Percentiles rank a stretch among this genome's conserved stretches.
phyloP scores from a whole-genome alignment of 1,140 invertebrate genomes.

The Habropoda laboriosa region DNA sequence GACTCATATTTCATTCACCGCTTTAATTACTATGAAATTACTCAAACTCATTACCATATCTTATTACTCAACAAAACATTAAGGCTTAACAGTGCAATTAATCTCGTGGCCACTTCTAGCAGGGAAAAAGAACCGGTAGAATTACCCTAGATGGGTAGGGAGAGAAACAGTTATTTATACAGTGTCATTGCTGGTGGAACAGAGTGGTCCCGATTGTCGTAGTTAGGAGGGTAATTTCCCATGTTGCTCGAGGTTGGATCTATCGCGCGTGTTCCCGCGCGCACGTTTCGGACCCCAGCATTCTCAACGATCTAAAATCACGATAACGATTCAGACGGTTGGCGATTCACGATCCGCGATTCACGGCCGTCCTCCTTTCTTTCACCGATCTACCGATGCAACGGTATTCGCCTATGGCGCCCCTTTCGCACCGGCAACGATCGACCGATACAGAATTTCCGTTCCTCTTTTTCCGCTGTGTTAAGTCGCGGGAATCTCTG shows the following conservation, averaged over 20 bases:
- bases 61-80: too few species aligned
- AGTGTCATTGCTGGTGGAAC: neutral
- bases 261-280: constrained; percentile 26
- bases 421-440: constrained; percentile 17
- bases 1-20: too few species aligned
- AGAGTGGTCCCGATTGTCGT: neutral
- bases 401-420: constrained; percentile 49
- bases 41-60: too few species aligned
- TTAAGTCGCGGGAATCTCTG: constrained; percentile 6
- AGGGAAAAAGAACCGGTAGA: too few species aligned
- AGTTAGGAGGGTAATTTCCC: neutral
- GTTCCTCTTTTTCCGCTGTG: constrained; percentile 10
- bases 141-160: too few species aligned
- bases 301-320: constrained; percentile 52
- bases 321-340: constrained; percentile 39
- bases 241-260: constrained; percentile 19
- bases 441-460: constrained; percentile 27
- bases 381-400: constrained; percentile 48
- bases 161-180: neutral
- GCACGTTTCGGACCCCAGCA: constrained; percentile 41
- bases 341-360: constrained; percentile 54
- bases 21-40: too few species aligned
- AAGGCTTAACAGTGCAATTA: too few species aligned
- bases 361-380: constrained; percentile 51
- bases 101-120: too few species aligned